Evolutionary conservation across 2,888 invertebrate species (phyloP).

Genomic region (Zeuzera pyrina): DNA sequence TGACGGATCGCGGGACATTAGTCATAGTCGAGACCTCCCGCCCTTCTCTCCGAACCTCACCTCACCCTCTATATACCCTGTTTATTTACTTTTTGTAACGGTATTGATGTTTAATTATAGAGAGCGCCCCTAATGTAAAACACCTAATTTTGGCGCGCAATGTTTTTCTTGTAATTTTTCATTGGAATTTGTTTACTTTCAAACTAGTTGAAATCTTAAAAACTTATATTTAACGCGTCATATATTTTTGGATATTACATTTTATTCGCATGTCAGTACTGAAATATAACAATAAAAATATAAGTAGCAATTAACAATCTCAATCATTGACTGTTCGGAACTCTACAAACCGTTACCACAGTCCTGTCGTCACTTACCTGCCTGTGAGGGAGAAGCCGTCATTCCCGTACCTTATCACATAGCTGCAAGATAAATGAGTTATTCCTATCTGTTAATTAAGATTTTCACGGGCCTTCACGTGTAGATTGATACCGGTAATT

Average conservation of each 20-base stretch:
- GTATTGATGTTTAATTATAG: conserved; percentile 74
- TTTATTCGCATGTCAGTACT: neutral
- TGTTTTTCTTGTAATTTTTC: conserved; percentile 56
- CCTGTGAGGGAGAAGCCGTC: conserved; percentile 23
- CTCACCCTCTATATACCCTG: conserved; percentile 60
- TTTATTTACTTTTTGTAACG: conserved; percentile 73
- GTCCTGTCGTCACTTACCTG: conserved; percentile 35
- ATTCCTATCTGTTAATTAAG: conserved; percentile 71
- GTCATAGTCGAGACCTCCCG: conserved; percentile 75
- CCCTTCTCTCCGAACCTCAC: conserved; percentile 52
- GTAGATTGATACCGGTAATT: conserved; percentile 60
- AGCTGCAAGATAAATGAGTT: conserved; percentile 50
- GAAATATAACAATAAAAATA: neutral
- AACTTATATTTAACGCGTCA: too few relatives aligned
- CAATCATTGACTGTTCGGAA: too few relatives aligned
- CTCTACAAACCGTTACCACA: conserved; percentile 32
- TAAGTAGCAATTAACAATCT: too few relatives aligned
- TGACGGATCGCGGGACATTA: conserved; percentile 80
- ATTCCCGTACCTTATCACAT: conserved; percentile 51
- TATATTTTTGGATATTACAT: too few relatives aligned
- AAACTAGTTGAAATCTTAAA: too few relatives aligned
- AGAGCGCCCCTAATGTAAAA: conserved; percentile 55
- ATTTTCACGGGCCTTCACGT: conserved; percentile 65
- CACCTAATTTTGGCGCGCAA: conserved; percentile 53
- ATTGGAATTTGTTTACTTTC: conserved; percentile 27